These are phyloP conservation scores for Sebastes diaconus DNA, from an alignment of 2,797 vertebrate genomes.

Conservation along the genomic window DNA sequence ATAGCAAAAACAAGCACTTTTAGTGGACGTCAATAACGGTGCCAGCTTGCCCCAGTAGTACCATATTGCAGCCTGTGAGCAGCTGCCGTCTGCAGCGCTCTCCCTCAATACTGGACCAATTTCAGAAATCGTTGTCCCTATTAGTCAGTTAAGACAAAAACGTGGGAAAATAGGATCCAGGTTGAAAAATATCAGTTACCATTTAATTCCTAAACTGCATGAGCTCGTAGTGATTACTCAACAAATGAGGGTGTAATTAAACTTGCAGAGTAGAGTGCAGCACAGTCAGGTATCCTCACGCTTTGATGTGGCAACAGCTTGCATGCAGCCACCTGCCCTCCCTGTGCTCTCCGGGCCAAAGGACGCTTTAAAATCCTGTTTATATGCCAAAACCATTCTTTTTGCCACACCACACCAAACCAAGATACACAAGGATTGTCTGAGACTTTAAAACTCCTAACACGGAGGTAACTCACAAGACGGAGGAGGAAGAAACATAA, in stretches of 20 bases:
- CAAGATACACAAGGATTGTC: neutral
- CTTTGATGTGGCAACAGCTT: conserved; percentile 9
- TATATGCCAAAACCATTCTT: neutral
- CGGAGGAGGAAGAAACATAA: neutral
- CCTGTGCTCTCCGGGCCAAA: neutral
- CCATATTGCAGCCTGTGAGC: too few species aligned
- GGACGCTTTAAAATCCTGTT: neutral
- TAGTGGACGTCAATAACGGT: too few species aligned
- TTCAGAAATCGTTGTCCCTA: neutral
- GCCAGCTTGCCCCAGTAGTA: too few species aligned
- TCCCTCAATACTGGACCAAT: too few species aligned
- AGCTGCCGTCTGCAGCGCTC: too few species aligned
- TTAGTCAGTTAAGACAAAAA: neutral
- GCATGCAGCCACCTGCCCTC: conserved; percentile 15
- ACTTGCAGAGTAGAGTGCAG: neutral
- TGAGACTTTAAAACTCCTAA: neutral
- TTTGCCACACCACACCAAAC: neutral
- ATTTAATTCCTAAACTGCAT: neutral
- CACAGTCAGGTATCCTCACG: neutral
- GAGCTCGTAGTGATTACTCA: neutral
- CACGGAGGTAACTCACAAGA: neutral
- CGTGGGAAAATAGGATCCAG: neutral
- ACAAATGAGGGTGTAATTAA: neutral
- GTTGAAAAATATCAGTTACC: neutral
- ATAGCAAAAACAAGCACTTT: too few species aligned